Evolutionary conservation across 2,888 invertebrate species (phyloP).

Genomic region (Microchrysa polita): DNA sequence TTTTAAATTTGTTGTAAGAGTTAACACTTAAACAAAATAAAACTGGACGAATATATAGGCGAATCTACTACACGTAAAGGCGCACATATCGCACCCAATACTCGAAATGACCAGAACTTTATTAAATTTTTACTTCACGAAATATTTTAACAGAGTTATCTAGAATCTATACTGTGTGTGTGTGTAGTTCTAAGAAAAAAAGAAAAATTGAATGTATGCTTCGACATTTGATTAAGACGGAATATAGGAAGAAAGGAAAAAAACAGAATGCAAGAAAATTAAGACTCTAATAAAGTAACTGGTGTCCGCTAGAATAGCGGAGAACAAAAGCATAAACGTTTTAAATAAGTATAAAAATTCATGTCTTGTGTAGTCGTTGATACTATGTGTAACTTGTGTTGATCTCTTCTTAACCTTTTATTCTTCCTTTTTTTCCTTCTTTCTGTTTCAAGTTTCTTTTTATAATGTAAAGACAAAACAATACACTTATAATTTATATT

Average conservation of each 20-base stretch:
- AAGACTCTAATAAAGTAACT: conserved; percentile 37
- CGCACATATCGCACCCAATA: background rate
- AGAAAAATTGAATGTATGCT: too few relatives aligned
- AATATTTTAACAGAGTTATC: background rate
- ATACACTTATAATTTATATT: conserved; percentile 63
- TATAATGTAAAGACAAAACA: conserved; percentile 58
- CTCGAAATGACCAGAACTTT: conserved; percentile 37
- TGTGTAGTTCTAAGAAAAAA: too few relatives aligned
- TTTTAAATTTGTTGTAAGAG: conserved; percentile 12
- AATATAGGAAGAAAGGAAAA: conserved; percentile 4
- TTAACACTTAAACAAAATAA: conserved; percentile 20
- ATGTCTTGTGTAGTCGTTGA: conserved; percentile 45
- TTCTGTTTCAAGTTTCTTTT: conserved; percentile 45
- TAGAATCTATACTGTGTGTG: background rate
- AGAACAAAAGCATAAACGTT: conserved; percentile 7
- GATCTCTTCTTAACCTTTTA: conserved; percentile 34
- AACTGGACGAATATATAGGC: too few relatives aligned
- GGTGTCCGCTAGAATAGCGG: conserved; percentile 11
- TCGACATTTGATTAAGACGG: too few relatives aligned
- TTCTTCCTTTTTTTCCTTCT: conserved; percentile 37
- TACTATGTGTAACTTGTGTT: conserved; percentile 46
- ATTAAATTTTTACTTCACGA: background rate
- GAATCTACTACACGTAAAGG: background rate
- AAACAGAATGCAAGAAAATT: conserved; percentile 33
- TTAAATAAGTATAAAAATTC: conserved; percentile 42